Conservation (phyloP, 2,888 invertebrate genomes). For the Lathronympha strigana region DNA sequence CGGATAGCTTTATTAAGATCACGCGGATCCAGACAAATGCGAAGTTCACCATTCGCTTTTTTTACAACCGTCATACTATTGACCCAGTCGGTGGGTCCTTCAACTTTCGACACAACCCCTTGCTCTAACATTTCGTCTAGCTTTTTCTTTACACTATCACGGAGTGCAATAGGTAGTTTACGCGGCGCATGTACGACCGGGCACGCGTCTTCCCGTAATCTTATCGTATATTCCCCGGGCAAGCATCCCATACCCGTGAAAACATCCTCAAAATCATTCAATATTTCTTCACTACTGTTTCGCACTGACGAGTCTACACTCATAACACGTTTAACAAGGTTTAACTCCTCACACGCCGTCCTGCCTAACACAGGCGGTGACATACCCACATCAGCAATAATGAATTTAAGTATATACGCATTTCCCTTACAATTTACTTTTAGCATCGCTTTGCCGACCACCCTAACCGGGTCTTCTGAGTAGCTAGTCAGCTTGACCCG, state of each 20-base stretch:
- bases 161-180: conserved; percentile 8
- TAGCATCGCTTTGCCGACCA: not conserved
- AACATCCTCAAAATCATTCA: conserved; percentile 5
- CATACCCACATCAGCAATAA: not conserved
- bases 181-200: conserved; percentile 15
- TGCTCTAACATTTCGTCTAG: not conserved
- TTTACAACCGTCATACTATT: too few relatives aligned
- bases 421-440: not conserved
- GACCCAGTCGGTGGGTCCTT: too few relatives aligned
- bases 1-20: too few relatives aligned
- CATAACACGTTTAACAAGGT: conserved; percentile 8
- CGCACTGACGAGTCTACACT: not conserved
- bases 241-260: conserved; percentile 11
- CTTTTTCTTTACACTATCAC: not conserved
- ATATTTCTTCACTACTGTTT: not conserved
- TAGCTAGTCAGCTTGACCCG: conserved; percentile 1
- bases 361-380: conserved; percentile 6
- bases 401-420: conserved; percentile 8
- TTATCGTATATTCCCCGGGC: conserved; percentile 10
- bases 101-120: not conserved
- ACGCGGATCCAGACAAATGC: too few relatives aligned
- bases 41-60: too few relatives aligned
- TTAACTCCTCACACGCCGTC: conserved; percentile 4
- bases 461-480: conserved; percentile 1
- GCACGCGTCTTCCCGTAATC: not conserved